These are phyloP conservation scores for Bettongia penicillata DNA, from an alignment of 2,113 vertebrate species.

Conservation along the genomic window DNA sequence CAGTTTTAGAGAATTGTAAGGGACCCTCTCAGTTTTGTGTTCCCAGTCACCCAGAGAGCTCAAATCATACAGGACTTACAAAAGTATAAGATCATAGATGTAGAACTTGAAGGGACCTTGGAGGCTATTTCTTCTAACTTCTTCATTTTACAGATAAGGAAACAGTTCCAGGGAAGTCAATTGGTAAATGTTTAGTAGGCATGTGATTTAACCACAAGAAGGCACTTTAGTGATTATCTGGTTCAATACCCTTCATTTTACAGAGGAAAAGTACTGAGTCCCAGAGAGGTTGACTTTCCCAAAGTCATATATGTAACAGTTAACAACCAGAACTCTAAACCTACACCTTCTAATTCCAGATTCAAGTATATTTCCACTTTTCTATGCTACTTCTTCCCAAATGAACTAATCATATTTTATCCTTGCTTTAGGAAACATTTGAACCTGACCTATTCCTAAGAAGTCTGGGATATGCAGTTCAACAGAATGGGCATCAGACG, in stretches of 20 bases:
- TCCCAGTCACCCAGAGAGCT: not conserved
- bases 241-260: not conserved
- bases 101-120: not conserved
- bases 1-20: not conserved
- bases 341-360: not conserved
- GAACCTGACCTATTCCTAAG: not conserved
- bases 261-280: not conserved
- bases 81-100: not conserved
- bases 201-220: not conserved
- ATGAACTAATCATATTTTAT: not conserved
- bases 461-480: not conserved
- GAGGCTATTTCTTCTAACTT: not conserved
- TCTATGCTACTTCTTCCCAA: not conserved
- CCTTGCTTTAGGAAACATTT: not conserved
- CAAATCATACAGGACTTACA: not conserved
- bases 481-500: not conserved
- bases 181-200: not conserved
- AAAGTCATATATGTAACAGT: not conserved
- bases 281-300: not conserved
- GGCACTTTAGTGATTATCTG: not conserved
- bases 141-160: not conserved
- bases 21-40: not conserved
- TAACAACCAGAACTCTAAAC: not conserved
- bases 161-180: not conserved
- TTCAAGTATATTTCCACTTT: not conserved